phyloP scores from a whole-genome alignment of 92 coral and sea anemone genomes.

The Scolanthus callimorphus region DNA sequence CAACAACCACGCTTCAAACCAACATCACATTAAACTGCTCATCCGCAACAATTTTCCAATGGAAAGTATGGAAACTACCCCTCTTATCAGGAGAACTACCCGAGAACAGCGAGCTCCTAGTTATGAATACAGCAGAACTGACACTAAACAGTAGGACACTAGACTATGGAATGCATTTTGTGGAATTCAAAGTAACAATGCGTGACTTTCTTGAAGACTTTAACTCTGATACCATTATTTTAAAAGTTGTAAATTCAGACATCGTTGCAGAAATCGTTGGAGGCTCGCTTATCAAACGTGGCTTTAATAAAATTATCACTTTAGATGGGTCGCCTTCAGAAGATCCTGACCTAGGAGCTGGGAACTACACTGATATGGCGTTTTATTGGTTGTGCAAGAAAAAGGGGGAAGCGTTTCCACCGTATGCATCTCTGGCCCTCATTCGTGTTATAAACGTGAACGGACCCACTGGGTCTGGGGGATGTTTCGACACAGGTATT shows the following conservation, averaged over 20 bases:
- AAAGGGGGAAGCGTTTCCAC: constrained; percentile 44
- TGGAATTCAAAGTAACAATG: constrained; percentile 47
- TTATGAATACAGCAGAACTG: constrained; percentile 51
- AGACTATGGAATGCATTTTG: constrained; percentile 44
- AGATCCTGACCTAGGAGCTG: constrained; percentile 69
- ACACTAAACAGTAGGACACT: constrained; percentile 44
- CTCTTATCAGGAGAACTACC: not conserved
- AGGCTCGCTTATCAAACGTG: constrained; percentile 58
- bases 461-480: constrained; percentile 42
- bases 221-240: constrained; percentile 35
- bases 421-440: not conserved
- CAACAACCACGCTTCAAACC: constrained; percentile 46
- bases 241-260: constrained; percentile 29
- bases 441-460: constrained; percentile 25
- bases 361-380: constrained; percentile 49
- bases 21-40: constrained; percentile 28
- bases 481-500: constrained; percentile 79
- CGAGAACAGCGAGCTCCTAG: not conserved
- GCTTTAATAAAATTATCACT: constrained; percentile 22
- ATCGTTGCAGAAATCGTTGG: constrained; percentile 60
- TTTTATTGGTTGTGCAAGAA: constrained; percentile 74
- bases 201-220: constrained; percentile 1
- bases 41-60: constrained; percentile 37
- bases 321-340: constrained; percentile 51
- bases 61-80: constrained; percentile 34